Conservation (phyloP, 2,797 vertebrate genomes). For the Pangasius larnaudii region DNA sequence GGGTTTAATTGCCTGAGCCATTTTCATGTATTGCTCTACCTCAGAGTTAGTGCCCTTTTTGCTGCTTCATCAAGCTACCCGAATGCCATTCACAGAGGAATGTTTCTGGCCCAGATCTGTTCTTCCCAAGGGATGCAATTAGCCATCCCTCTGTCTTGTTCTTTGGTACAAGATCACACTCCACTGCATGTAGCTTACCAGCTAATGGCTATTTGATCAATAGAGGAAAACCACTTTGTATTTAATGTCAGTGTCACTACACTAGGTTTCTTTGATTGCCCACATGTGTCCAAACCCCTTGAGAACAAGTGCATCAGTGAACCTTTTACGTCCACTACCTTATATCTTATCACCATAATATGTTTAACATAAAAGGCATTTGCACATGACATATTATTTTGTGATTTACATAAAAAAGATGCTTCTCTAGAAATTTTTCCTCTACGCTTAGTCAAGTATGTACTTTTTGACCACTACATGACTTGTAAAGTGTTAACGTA, state of each 20-base stretch:
- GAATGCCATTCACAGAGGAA: slow-evolving; percentile 24
- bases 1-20: slow-evolving; percentile 20
- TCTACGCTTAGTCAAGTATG: not conserved
- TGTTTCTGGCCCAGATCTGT: slow-evolving; percentile 45
- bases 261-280: not conserved
- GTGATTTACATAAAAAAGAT: not conserved
- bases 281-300: not conserved
- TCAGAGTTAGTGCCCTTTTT: slow-evolving; percentile 30
- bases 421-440: not conserved
- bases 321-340: not conserved
- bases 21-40: slow-evolving; percentile 24
- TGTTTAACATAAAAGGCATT: not conserved
- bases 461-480: not conserved
- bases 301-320: not conserved
- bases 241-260: slow-evolving; percentile 8
- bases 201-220: slow-evolving; percentile 10
- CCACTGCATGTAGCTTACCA: slow-evolving; percentile 37
- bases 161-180: slow-evolving; percentile 44
- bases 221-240: not conserved
- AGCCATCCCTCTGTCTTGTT: slow-evolving; percentile 45
- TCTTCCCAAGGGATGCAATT: slow-evolving; percentile 56
- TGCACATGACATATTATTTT: not conserved
- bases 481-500: not conserved
- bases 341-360: not conserved
- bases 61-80: slow-evolving; percentile 45